phyloP scores from a whole-genome alignment of 2,797 vertebrate species.

The Syngnathus rostellatus region DNA sequence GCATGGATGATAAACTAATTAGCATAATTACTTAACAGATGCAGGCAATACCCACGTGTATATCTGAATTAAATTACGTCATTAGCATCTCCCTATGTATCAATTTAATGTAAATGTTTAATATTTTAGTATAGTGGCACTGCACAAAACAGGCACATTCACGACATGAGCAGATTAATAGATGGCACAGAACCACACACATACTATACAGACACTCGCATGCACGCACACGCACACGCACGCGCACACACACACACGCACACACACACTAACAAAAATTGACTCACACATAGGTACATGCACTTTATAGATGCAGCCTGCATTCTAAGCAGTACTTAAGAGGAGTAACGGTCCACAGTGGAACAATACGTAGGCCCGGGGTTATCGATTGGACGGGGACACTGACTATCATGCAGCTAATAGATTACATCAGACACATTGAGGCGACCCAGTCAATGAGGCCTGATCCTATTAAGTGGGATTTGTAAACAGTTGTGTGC shows the following conservation, averaged over 20 bases:
- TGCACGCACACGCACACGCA: slow-evolving; percentile 18
- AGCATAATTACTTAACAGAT: slow-evolving; percentile 35
- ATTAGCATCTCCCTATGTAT: slow-evolving; percentile 32
- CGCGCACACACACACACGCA: neutral
- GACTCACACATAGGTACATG: slow-evolving; percentile 16
- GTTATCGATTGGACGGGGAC: slow-evolving; percentile 66
- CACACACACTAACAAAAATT: slow-evolving; percentile 13
- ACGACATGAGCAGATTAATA: neutral
- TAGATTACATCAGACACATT: slow-evolving; percentile 71
- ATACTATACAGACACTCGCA: slow-evolving; percentile 14
- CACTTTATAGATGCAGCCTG: slow-evolving; percentile 45
- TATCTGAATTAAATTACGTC: slow-evolving; percentile 25
- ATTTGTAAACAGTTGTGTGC: slow-evolving; percentile 74
- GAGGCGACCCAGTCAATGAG: slow-evolving; percentile 69
- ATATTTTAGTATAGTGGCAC: slow-evolving; percentile 6
- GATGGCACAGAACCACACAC: slow-evolving; percentile 8
- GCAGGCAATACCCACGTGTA: slow-evolving; percentile 14
- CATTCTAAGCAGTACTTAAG: slow-evolving; percentile 61
- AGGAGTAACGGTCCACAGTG: slow-evolving; percentile 63
- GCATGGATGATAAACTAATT: slow-evolving; percentile 19
- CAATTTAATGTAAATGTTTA: slow-evolving; percentile 19
- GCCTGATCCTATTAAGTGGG: slow-evolving; percentile 72
- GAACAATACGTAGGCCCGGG: slow-evolving; percentile 59
- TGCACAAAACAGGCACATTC: neutral
- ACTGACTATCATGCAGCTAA: slow-evolving; percentile 73